Evolutionary conservation across 2,113 vertebrate genomes (phyloP).

Genomic region (Columba livia): DNA sequence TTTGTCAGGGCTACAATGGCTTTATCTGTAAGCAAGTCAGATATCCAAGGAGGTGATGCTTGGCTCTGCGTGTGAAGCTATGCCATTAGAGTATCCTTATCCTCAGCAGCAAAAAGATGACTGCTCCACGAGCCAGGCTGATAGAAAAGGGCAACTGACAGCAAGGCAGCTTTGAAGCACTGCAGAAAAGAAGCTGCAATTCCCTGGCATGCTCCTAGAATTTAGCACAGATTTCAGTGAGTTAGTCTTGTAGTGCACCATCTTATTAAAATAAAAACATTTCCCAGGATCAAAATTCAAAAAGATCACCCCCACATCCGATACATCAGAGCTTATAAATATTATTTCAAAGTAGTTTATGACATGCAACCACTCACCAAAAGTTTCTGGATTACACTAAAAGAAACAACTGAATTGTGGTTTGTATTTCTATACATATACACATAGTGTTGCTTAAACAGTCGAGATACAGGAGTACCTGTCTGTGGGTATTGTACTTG

Average conservation of each 20-base stretch:
- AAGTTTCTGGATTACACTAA: neutral
- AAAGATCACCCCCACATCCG: accelerated
- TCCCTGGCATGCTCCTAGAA: neutral
- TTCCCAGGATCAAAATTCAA: neutral
- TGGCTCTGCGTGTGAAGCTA: neutral
- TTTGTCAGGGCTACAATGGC: neutral
- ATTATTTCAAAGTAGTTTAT: neutral
- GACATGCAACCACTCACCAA: neutral
- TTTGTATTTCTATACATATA: neutral
- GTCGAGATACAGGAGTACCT: neutral
- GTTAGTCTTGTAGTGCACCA: neutral
- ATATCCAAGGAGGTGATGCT: neutral
- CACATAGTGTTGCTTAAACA: neutral
- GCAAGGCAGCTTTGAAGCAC: neutral
- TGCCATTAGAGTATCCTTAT: neutral
- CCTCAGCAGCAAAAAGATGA: neutral
- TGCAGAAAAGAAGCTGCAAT: neutral
- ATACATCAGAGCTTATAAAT: neutral
- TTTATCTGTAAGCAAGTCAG: neutral
- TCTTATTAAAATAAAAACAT: neutral
- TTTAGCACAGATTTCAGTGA: neutral
- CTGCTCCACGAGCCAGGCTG: neutral
- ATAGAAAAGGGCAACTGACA: neutral
- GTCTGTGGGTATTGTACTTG: neutral
- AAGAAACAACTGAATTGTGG: neutral